Conservation (phyloP, 2,797 vertebrate species). For the Intellagama lesueurii region DNA sequence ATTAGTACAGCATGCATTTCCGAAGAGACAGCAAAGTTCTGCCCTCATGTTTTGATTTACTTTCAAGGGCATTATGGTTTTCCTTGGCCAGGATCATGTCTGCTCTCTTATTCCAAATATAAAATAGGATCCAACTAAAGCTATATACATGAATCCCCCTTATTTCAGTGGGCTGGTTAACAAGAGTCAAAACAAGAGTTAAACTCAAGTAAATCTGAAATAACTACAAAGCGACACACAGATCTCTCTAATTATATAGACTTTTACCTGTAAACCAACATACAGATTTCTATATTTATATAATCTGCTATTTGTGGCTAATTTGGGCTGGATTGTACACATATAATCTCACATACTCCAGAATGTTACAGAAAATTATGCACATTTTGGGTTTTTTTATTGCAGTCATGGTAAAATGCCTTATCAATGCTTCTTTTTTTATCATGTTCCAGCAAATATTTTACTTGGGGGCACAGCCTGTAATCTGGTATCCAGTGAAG, state of each 20-base stretch:
- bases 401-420: not conserved
- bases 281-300: not conserved
- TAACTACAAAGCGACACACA: no score
- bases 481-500: not conserved
- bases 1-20: no score
- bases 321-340: not conserved
- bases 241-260: no score
- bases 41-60: not conserved
- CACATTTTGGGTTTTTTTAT: no score
- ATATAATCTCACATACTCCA: not conserved
- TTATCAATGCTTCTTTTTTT: not conserved
- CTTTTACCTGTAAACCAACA: no score
- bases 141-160: not conserved
- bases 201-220: no score
- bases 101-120: not conserved
- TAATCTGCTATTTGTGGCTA: not conserved
- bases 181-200: no score
- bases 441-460: constrained; percentile 9
- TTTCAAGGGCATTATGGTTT: not conserved
- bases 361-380: not conserved
- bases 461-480: not conserved
- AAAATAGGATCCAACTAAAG: not conserved
- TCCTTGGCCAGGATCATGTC: not conserved
- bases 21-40: no score
- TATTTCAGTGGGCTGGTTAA: no score